Conservation (phyloP, 2,797 vertebrate genomes). For the Rhynchonycteris naso region DNA sequence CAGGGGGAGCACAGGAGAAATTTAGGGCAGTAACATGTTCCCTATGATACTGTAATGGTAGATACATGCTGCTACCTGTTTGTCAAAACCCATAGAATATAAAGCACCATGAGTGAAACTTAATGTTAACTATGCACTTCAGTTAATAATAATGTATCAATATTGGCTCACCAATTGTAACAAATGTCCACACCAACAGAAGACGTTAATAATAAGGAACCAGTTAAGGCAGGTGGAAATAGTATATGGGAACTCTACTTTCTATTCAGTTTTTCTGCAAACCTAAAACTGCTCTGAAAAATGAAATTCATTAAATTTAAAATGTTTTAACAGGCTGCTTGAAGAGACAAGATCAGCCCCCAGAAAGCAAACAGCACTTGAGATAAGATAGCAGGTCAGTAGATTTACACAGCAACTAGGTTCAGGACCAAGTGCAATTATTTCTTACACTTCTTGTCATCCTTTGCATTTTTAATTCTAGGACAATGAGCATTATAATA, state of each 20-base stretch:
- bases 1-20: no score
- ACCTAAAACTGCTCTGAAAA: not conserved
- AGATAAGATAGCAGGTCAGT: accelerated
- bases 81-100: not conserved
- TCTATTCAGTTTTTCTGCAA: not conserved
- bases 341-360: not conserved
- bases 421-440: not conserved
- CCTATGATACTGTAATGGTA: no score
- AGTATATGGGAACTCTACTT: not conserved
- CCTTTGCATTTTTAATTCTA: not conserved
- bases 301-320: not conserved
- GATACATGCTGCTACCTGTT: no score
- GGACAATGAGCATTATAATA: not conserved
- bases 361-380: not conserved
- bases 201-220: not conserved
- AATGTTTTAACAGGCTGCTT: not conserved
- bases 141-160: not conserved
- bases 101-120: not conserved
- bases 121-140: not conserved
- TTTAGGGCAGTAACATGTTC: not conserved
- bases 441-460: not conserved
- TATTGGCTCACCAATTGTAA: not conserved
- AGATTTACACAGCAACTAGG: accelerated
- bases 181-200: not conserved
- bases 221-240: accelerated